These are phyloP conservation scores for Acestrorhynchus altus DNA, from an alignment of 2,797 vertebrate genomes.

Conservation along the genomic window DNA sequence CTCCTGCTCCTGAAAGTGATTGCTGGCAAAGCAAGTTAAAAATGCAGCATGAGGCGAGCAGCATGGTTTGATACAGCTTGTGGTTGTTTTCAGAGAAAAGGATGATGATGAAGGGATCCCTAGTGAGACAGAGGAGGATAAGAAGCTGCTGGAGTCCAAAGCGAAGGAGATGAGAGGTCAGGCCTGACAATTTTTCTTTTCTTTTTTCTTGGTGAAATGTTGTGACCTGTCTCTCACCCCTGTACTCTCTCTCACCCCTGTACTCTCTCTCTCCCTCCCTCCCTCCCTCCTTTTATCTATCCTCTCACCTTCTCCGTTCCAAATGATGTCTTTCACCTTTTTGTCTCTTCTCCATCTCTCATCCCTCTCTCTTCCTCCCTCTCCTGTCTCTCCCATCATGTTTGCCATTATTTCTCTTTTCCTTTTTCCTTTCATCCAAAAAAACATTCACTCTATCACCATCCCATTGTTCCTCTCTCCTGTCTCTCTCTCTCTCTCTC, in stretches of 20 bases:
- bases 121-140: slow-evolving; percentile 95
- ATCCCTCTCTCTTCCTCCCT: slow-evolving; percentile 22
- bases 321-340: neutral
- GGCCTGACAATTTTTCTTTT: neutral
- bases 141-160: slow-evolving; percentile 87
- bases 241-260: neutral
- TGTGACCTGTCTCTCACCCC: neutral
- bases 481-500: too few species aligned
- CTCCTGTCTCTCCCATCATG: too few species aligned
- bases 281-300: neutral
- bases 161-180: slow-evolving; percentile 92
- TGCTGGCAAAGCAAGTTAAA: neutral
- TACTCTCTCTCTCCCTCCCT: neutral
- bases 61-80: too few species aligned
- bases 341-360: neutral
- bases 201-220: neutral
- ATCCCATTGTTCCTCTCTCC: too few species aligned
- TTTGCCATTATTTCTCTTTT: too few species aligned
- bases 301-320: too few species aligned
- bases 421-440: too few species aligned
- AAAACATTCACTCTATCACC: too few species aligned
- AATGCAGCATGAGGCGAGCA: neutral
- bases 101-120: slow-evolving; percentile 98
- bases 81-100: slow-evolving; percentile 81
- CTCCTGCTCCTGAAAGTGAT: too few species aligned